These are phyloP conservation scores for Furcifer pardalis DNA, from an alignment of 2,797 vertebrate genomes.

Conservation along the genomic window DNA sequence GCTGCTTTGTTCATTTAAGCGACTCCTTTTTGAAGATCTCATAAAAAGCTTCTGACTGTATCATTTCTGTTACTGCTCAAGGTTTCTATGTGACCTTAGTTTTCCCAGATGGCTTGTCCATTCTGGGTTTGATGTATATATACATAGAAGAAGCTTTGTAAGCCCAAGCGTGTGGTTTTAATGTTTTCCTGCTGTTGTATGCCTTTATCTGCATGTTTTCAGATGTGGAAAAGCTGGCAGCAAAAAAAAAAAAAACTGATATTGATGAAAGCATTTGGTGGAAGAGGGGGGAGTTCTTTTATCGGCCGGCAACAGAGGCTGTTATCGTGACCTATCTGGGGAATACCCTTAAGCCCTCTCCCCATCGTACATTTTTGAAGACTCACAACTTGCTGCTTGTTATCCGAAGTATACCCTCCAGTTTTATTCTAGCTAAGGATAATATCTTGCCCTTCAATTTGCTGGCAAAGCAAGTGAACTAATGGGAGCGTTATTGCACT, in stretches of 20 bases:
- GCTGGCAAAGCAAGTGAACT: not conserved
- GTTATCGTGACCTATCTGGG: slow-evolving; percentile 34
- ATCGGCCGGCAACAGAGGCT: slow-evolving; percentile 16
- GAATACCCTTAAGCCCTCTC: not conserved
- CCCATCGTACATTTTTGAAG: not conserved
- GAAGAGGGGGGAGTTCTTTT: slow-evolving; percentile 26
- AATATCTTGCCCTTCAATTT: not conserved
- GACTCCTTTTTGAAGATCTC: slow-evolving; percentile 50
- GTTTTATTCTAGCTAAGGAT: not conserved
- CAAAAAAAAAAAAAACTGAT: slow-evolving; percentile 16
- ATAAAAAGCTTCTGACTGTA: slow-evolving; percentile 47
- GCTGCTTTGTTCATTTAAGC: slow-evolving; percentile 39
- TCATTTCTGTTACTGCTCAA: slow-evolving; percentile 44
- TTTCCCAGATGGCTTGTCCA: slow-evolving; percentile 69
- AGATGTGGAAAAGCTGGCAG: slow-evolving; percentile 56
- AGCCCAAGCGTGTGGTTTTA: slow-evolving; percentile 55
- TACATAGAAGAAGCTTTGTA: slow-evolving; percentile 71
- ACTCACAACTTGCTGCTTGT: slow-evolving; percentile 7
- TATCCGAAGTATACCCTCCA: slow-evolving; percentile 17
- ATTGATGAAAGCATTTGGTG: slow-evolving; percentile 43
- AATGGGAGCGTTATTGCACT: not conserved
- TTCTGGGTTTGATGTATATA: slow-evolving; percentile 65
- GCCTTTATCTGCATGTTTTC: slow-evolving; percentile 57
- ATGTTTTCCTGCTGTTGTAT: slow-evolving; percentile 75
- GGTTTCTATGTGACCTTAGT: slow-evolving; percentile 68